Percentiles rank a stretch among this genome's conserved stretches.
Evolutionary conservation across 2,888 invertebrate genomes (phyloP).

Genomic region (Fragum whitleyi): DNA sequence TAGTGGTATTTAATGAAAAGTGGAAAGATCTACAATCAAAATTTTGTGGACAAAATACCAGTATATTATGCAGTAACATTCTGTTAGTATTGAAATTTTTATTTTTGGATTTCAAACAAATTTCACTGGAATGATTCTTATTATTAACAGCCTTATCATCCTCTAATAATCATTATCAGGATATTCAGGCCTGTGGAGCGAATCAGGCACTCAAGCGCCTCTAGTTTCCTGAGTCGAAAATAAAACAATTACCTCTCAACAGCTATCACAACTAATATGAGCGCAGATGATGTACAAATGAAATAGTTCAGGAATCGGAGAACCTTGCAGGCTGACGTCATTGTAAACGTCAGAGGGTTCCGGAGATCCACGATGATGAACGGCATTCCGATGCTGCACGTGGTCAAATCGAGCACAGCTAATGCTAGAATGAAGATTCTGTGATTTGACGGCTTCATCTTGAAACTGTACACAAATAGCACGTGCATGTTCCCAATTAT

Average conservation of each 20-base stretch:
- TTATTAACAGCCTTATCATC: too few species aligned
- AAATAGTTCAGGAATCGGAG: conserved; percentile 63
- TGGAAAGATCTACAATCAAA: too few species aligned
- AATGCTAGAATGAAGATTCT: conserved; percentile 59
- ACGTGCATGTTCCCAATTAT: conserved; percentile 65
- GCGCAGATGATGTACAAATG: conserved; percentile 47
- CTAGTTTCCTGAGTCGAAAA: too few species aligned
- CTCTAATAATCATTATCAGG: too few species aligned
- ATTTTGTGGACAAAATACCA: too few species aligned
- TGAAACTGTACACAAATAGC: conserved; percentile 54
- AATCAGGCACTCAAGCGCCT: too few species aligned
- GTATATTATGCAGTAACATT: too few species aligned
- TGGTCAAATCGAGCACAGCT: conserved; percentile 56
- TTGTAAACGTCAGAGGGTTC: conserved; percentile 58
- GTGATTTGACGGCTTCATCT: conserved; percentile 63
- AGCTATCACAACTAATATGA: conserved; percentile 54
- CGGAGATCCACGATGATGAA: conserved; percentile 61
- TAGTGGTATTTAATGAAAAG: too few species aligned
- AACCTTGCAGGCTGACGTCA: conserved; percentile 53
- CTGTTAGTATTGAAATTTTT: too few species aligned
- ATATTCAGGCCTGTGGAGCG: too few species aligned
- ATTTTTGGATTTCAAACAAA: too few species aligned
- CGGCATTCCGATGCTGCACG: conserved; percentile 64
- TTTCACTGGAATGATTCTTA: too few species aligned
- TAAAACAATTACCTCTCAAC: conserved; percentile 44